Conservation (phyloP, 2,888 invertebrate species). For the Molanna angustata region DNA sequence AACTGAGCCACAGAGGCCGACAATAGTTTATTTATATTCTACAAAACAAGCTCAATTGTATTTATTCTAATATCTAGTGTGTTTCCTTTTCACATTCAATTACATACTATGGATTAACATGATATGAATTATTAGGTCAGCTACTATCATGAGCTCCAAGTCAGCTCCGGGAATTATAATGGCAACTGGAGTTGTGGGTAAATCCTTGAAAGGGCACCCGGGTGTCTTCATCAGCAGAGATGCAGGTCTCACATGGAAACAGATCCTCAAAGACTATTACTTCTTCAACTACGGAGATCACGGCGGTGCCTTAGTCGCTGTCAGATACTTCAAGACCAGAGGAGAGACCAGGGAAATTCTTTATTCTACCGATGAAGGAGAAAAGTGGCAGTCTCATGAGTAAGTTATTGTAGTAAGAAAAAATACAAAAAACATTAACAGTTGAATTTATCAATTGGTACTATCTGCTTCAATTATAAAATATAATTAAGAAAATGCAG, state of each 20-base stretch:
- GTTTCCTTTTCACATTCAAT: no score
- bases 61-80: no score
- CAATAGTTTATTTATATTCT: no score
- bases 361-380: slow-evolving; percentile 85
- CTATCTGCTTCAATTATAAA: no score
- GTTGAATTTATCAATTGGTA: no score
- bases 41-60: no score
- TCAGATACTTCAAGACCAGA: slow-evolving; percentile 72
- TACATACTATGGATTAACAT: no score
- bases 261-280: slow-evolving; percentile 75
- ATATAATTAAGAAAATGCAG: no score
- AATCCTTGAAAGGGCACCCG: slow-evolving; percentile 74
- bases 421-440: no score
- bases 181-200: slow-evolving; percentile 80
- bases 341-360: slow-evolving; percentile 76
- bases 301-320: slow-evolving; percentile 83
- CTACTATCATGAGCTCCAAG: slow-evolving; percentile 80
- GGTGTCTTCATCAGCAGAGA: slow-evolving; percentile 79
- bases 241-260: slow-evolving; percentile 80
- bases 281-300: slow-evolving; percentile 90
- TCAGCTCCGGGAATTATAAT: slow-evolving; percentile 87
- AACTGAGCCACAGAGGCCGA: no score
- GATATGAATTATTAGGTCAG: slow-evolving; percentile 60
- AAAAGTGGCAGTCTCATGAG: slow-evolving; percentile 70
- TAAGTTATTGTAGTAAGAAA: no score